Evolutionary conservation across 1,140 invertebrate genomes (phyloP), one percentile per base, ranked within the genome.

Genomic region (Musca vetustissima): DNA sequence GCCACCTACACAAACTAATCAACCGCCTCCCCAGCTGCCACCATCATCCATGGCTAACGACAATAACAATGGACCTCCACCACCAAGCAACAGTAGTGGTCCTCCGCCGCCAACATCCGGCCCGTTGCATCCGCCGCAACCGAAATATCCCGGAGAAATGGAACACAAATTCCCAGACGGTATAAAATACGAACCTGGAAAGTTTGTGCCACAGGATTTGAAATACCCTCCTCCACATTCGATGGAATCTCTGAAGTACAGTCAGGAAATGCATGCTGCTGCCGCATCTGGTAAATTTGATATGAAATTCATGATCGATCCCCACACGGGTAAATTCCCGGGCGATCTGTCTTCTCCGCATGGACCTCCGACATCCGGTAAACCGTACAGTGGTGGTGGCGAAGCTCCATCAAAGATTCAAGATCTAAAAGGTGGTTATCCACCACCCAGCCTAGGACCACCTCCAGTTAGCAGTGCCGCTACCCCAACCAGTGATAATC

Each of bases 281-380:
- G 75, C 73, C 2, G 74, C 74, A 14, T 74, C 70, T n/a, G 76
- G 74, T 50, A 82, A 82, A 55, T 82, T 78, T 70, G 80, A 82
- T 59, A 80, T 82, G 72, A 82, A 82, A 71, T 81, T 79, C 25
- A 76, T 75, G 72, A 74, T 82, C 55, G 80, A 82, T 50, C 79
- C 80, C 52, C 73, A 75, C 55, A 72, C 72, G 36, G 73, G 72
- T 43, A 82, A 82, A 61, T 81, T 79, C 64, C 70, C 76, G 3
- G 74, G 72, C 6, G 79, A 81, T 19, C 43, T 78, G 36, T 71
- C 72, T 2, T 36, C 53, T 22, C 75, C 73, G 24, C 70, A 67
- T 43, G 69, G 73, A 17, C 76, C 71, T 8, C 21, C 77, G 15
- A 65, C 75, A 1, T 75, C 49, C 28, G 50, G 49, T 53, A 24